A percentile compares a stretch with the other conserved stretches of the same genome.
Conservation (phyloP, 2,888 invertebrate species). For the Cryptus armator region DNA sequence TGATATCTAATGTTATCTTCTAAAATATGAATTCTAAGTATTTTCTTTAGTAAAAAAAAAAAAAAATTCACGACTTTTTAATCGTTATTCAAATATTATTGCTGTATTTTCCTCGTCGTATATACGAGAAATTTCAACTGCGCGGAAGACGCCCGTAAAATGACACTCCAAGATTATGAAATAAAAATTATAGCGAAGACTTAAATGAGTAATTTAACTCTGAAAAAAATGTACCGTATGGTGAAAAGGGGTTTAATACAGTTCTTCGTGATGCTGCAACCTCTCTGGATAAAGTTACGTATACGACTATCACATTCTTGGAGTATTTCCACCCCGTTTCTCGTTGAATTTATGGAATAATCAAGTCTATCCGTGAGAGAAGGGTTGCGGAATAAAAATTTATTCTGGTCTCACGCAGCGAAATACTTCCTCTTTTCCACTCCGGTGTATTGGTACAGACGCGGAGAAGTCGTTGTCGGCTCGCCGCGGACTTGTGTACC, state of each 20-base stretch:
- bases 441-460: background rate
- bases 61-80: too few relatives aligned
- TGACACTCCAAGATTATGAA: too few relatives aligned
- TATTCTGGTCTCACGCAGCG: conserved; percentile 24
- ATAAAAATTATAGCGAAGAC: too few relatives aligned
- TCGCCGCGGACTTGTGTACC: background rate
- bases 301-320: background rate
- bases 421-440: background rate
- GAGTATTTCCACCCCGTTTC: conserved; percentile 14
- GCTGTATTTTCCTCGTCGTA: too few relatives aligned
- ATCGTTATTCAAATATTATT: too few relatives aligned
- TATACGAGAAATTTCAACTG: too few relatives aligned
- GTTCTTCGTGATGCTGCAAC: background rate
- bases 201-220: background rate
- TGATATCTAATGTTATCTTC: too few relatives aligned
- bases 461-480: conserved; percentile 11
- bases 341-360: conserved; percentile 11
- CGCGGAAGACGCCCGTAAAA: too few relatives aligned
- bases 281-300: background rate
- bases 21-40: too few relatives aligned
- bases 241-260: background rate
- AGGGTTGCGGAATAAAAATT: conserved; percentile 30
- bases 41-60: too few relatives aligned
- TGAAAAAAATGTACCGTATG: background rate
- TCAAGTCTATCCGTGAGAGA: conserved; percentile 31